These are phyloP conservation scores for Embiotoca jacksoni DNA, from an alignment of 2,113 vertebrate genomes.

Conservation along the genomic window DNA sequence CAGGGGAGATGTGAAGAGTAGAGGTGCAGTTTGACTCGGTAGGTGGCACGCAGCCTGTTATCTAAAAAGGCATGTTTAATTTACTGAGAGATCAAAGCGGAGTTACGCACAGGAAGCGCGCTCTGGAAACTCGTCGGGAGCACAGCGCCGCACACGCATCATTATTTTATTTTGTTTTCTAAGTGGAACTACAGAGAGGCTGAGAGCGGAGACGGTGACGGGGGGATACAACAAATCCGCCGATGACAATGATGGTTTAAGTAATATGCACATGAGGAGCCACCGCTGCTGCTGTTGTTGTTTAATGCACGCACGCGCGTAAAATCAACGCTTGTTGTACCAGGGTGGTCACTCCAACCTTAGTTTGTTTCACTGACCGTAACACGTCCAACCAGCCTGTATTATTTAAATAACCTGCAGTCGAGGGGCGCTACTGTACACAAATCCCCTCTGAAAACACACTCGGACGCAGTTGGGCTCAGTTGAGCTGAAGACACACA, in stretches of 20 bases:
- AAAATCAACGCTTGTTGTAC: conserved; percentile 12
- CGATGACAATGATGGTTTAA: conserved; percentile 27
- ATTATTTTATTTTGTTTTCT: conserved; percentile 54
- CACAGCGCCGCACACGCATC: not conserved
- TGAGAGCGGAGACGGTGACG: not conserved
- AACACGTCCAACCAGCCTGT: not conserved
- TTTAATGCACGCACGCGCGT: not conserved
- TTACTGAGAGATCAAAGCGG: conserved; percentile 68
- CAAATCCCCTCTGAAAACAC: not conserved
- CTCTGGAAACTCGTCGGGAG: conserved; percentile 15
- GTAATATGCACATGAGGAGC: conserved; percentile 34
- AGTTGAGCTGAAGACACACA: not conserved
- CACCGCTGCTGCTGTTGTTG: conserved; percentile 6
- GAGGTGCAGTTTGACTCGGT: conserved; percentile 46
- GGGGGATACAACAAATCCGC: conserved; percentile 5
- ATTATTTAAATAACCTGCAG: not conserved
- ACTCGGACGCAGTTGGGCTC: too few relatives aligned
- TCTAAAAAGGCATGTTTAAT: conserved; percentile 73
- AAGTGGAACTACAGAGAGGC: conserved; percentile 35
- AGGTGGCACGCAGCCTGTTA: conserved; percentile 58
- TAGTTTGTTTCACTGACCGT: conserved; percentile 5
- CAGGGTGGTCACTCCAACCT: conserved; percentile 26
- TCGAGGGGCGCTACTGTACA: conserved; percentile 46
- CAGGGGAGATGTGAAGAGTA: conserved; percentile 23
- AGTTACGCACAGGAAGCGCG: conserved; percentile 9